Evolutionary conservation across 53 echinoderm and acorn worm genomes (phyloP).

Genomic region (Luidia sarsii): DNA sequence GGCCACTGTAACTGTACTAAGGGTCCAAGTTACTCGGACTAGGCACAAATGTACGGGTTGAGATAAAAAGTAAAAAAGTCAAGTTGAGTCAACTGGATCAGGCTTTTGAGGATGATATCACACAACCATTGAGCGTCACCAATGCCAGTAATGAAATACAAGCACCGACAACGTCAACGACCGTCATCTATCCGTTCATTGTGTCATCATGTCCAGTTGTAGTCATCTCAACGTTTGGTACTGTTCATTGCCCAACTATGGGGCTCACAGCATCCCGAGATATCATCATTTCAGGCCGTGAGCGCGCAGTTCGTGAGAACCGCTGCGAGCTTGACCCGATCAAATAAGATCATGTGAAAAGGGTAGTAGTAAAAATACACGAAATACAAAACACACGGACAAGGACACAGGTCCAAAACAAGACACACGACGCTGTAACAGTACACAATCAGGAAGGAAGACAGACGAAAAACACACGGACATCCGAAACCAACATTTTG

Average conservation of each 20-base stretch:
- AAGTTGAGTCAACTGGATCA: no score
- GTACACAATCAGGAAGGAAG: conserved; percentile 19
- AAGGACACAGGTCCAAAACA: neutral
- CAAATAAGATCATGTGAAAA: conserved; percentile 98
- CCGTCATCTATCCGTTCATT: conserved; percentile 88
- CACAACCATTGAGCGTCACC: no score
- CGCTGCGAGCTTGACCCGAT: conserved; percentile 57
- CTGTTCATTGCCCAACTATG: conserved; percentile 73
- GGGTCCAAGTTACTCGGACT: no score
- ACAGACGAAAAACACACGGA: neutral
- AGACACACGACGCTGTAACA: neutral
- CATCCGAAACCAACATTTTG: no score
- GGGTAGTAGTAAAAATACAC: neutral
- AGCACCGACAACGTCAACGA: neutral
- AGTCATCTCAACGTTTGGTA: conserved; percentile 56
- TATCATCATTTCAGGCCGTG: conserved; percentile 82
- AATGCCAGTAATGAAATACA: neutral
- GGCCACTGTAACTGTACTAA: no score
- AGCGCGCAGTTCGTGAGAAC: neutral
- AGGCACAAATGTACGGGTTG: no score
- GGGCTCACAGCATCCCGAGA: conserved; percentile 99
- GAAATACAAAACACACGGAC: neutral
- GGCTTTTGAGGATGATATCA: conserved; percentile 23
- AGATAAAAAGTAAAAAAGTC: no score
- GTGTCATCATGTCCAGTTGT: conserved; percentile 84